Base-by-base conservation (phyloP, 2,113 vertebrate genomes). In the Phalacrocorax brasilianus region DNA sequence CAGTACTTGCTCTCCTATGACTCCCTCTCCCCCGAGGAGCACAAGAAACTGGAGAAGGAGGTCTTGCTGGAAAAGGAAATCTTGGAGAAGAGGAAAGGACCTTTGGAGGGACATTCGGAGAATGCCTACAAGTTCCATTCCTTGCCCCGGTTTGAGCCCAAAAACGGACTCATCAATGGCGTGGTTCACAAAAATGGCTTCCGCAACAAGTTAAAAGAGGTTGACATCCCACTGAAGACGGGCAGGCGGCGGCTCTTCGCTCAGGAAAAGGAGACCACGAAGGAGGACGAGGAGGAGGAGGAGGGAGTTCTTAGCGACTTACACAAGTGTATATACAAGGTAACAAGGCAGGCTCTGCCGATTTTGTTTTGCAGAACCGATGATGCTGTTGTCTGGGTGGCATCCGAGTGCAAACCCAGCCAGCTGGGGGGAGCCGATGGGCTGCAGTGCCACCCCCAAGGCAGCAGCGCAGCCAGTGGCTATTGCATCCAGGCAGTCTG, bases 261-360 rank as follows among this genome's bases (percentile, higher is more conserved):
- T 99, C 99, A 99, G 99, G 99, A 99, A 99, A 99, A 99, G 98
- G 99, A 99, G 91, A 98, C 98, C 95, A 98, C 97, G 94, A 98
- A 98, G 87, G 99, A 99, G 96, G 98, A 99, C 68, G 98, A 98
- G 91, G 98, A 98, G 92, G 98, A 99, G 63, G 97, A 98, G 47
- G 98, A 97, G 52, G 98, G 98, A 17, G 95, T 99, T 97, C 99
- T 99, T 96, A 98, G 97, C 21, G 99, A 99, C 98, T 98, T 99
- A 98, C 99, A 99, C 98, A 99, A 99, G 98, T 99, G 99, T 98
- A 98, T 99, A 98, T 99, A 99, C 96, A 99, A 99, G 99, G 99
- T 99, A 97, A 97, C 44, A 6, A 44, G 66, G 20, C 14, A 16
- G 32, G 13, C 65, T 63, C 55, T 89, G 82, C 66, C 2, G 0